phyloP scores from a whole-genome alignment of 2,113 vertebrate species.

The Ictidomys tridecemlineatus region DNA sequence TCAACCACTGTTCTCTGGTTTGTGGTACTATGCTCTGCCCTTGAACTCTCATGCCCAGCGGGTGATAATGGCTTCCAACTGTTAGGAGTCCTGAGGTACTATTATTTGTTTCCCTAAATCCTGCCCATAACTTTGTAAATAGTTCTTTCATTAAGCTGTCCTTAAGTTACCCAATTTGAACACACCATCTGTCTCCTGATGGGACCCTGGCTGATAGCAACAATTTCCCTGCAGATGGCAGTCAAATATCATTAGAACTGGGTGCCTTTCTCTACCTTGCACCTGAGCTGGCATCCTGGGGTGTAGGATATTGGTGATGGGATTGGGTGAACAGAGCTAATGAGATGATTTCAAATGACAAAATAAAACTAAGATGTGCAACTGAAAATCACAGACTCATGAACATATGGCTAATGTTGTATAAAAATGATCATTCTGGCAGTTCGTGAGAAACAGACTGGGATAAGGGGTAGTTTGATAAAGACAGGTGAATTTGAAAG shows the following conservation, averaged over 20 bases:
- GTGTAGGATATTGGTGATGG: not conserved
- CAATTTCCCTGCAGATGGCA: constrained; percentile 27
- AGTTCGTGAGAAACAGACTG: not conserved
- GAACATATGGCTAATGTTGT: not conserved
- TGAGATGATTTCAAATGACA: not conserved
- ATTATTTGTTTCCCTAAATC: constrained; percentile 49
- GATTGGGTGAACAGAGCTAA: not conserved
- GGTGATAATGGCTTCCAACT: not conserved
- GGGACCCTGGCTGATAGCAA: constrained; percentile 36
- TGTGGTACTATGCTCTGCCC: not conserved
- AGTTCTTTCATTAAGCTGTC: constrained; percentile 41
- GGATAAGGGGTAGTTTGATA: not conserved
- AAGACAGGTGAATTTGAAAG: not conserved
- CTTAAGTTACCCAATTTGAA: constrained; percentile 66
- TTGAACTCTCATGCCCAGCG: constrained; percentile 13
- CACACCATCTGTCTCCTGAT: constrained; percentile 60
- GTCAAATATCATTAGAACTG: constrained; percentile 18
- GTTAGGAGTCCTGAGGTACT: not conserved
- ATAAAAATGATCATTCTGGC: not conserved
- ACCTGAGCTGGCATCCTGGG: not conserved
- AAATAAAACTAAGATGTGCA: not conserved
- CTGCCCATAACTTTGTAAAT: constrained; percentile 43
- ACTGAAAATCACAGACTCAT: not conserved
- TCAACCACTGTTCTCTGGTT: not conserved
- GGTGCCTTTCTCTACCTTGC: not conserved